phyloP scores from a whole-genome alignment of 2,113 vertebrate species.

The Epinephelus fuscoguttatus region DNA sequence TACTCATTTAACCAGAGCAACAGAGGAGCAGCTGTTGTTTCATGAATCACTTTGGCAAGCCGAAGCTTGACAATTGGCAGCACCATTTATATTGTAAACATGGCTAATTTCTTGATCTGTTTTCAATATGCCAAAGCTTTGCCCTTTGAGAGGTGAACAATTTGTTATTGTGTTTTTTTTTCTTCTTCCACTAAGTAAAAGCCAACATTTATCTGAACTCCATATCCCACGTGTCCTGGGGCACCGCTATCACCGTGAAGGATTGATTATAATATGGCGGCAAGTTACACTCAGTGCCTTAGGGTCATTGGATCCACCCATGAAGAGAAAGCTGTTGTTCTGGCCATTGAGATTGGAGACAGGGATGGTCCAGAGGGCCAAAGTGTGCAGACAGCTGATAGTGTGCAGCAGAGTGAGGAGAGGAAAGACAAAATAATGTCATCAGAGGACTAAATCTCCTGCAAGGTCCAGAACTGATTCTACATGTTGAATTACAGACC shows the following conservation, averaged over 20 bases:
- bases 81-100: slow-evolving; percentile 62
- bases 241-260: slow-evolving; percentile 44
- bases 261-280: slow-evolving; percentile 62
- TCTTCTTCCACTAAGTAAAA: slow-evolving; percentile 19
- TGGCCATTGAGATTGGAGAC: slow-evolving; percentile 33
- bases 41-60: slow-evolving; percentile 64
- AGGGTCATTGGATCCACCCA: slow-evolving; percentile 49
- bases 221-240: slow-evolving; percentile 49
- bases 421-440: not conserved
- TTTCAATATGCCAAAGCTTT: slow-evolving; percentile 66
- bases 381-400: slow-evolving; percentile 50
- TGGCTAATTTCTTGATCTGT: slow-evolving; percentile 68
- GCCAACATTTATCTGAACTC: slow-evolving; percentile 59
- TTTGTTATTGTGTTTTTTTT: slow-evolving; percentile 35
- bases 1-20: slow-evolving; percentile 41
- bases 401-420: slow-evolving; percentile 14
- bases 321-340: slow-evolving; percentile 50
- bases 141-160: slow-evolving; percentile 53
- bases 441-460: not conserved
- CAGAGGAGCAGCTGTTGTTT: slow-evolving; percentile 37
- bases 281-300: slow-evolving; percentile 38
- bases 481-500: not conserved
- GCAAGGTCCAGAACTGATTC: not conserved
- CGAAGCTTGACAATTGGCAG: slow-evolving; percentile 58
- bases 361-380: slow-evolving; percentile 22